These are phyloP conservation scores for Buathra laborator DNA, from an alignment of 2,888 invertebrate genomes.

Conservation along the genomic window DNA sequence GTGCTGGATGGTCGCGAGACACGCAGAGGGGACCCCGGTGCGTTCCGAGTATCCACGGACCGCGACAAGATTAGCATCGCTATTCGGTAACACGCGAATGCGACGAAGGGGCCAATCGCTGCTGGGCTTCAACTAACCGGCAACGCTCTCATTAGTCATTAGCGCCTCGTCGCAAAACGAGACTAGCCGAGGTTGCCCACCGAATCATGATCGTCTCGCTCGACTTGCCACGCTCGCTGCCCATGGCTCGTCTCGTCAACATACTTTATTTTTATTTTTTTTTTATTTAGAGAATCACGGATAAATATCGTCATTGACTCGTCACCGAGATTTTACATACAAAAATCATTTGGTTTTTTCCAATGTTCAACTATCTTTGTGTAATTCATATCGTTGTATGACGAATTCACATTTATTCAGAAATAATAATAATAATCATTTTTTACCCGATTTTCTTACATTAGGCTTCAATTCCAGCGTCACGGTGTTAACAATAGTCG, in stretches of 20 bases:
- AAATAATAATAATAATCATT: not conserved
- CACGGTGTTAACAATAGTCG: too few relatives aligned
- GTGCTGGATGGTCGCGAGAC: constrained; percentile 72
- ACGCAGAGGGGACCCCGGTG: constrained; percentile 71
- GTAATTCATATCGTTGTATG: too few relatives aligned
- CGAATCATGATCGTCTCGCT: constrained; percentile 69
- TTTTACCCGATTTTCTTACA: not conserved
- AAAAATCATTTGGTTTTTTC: too few relatives aligned
- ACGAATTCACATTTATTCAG: too few relatives aligned
- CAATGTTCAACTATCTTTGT: not conserved
- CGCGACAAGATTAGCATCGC: constrained; percentile 82
- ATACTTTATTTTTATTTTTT: constrained; percentile 46
- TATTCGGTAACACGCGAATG: constrained; percentile 81
- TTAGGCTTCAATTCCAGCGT: too few relatives aligned
- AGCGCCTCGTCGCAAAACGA: constrained; percentile 71
- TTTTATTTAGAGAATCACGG: constrained; percentile 23
- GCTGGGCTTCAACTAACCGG: constrained; percentile 62
- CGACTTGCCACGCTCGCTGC: constrained; percentile 55
- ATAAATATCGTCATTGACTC: constrained; percentile 41
- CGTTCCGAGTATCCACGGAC: constrained; percentile 79
- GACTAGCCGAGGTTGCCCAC: constrained; percentile 34
- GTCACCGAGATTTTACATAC: too few relatives aligned
- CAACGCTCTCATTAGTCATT: constrained; percentile 76
- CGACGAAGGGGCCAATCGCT: constrained; percentile 75
- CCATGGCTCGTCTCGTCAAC: constrained; percentile 52